Conservation (phyloP, 2,113 vertebrate species). For the Cryptoleucopteryx plumbea region DNA sequence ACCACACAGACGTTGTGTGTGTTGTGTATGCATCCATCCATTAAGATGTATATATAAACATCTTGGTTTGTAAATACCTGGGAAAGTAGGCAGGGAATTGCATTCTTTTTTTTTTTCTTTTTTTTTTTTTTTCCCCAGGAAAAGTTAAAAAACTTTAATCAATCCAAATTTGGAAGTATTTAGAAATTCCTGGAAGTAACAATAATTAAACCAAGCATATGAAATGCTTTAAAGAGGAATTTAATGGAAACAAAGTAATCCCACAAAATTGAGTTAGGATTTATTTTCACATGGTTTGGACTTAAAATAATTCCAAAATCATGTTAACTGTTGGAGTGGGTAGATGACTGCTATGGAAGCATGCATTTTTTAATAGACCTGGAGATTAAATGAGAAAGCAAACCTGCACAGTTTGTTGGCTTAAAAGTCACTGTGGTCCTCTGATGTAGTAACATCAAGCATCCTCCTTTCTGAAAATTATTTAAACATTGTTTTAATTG, state of each 20-base stretch:
- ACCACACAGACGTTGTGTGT: neutral
- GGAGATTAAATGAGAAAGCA: slow-evolving; percentile 44
- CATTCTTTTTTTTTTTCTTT: neutral
- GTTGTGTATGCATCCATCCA: neutral
- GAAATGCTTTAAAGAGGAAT: slow-evolving; percentile 41
- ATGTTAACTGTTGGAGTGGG: slow-evolving; percentile 36
- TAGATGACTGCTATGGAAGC: slow-evolving; percentile 24
- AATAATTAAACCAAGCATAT: slow-evolving; percentile 22
- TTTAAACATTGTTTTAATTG: slow-evolving; percentile 60
- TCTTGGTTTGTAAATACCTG: neutral
- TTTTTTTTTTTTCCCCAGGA: neutral
- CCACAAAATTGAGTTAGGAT: slow-evolving; percentile 42
- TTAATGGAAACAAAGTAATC: slow-evolving; percentile 41
- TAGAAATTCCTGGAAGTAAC: slow-evolving; percentile 49
- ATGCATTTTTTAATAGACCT: neutral
- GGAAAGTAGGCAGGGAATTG: neutral
- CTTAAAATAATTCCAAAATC: slow-evolving; percentile 60
- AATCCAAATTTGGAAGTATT: slow-evolving; percentile 47
- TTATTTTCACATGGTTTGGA: slow-evolving; percentile 59
- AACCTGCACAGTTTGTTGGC: slow-evolving; percentile 18
- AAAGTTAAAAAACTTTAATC: slow-evolving; percentile 11
- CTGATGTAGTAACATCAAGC: slow-evolving; percentile 48
- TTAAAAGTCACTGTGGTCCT: slow-evolving; percentile 35
- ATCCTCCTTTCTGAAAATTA: slow-evolving; percentile 33
- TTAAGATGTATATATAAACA: neutral